A percentile compares a stretch with the other conserved stretches of the same genome.
phyloP scores from a whole-genome alignment of 2,888 invertebrate genomes.

The Slavum lentiscoides region DNA sequence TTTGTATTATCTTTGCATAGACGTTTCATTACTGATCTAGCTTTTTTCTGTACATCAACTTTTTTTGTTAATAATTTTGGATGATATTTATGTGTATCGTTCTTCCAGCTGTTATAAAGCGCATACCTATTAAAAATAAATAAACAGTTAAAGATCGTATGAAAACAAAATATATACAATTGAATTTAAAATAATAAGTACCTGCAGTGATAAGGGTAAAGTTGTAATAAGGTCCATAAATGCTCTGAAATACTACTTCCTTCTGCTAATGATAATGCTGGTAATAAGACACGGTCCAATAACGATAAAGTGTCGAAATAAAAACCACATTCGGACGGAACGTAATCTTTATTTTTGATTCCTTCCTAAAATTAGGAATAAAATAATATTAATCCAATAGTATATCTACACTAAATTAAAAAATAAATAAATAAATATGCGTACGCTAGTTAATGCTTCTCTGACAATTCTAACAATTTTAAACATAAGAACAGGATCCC shows the following conservation, averaged over 20 bases:
- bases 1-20: constrained; percentile 98
- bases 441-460: constrained; percentile 61
- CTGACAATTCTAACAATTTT: constrained; percentile 70
- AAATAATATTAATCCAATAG: background rate
- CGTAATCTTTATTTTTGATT: constrained; percentile 55
- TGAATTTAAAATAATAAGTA: constrained; percentile 59
- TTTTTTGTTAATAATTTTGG: constrained; percentile 81
- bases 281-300: constrained; percentile 84
- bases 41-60: constrained; percentile 85
- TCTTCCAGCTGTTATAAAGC: constrained; percentile 95
- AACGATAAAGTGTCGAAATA: constrained; percentile 84
- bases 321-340: constrained; percentile 63
- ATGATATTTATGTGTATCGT: constrained; percentile 80
- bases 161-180: background rate
- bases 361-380: constrained; percentile 25
- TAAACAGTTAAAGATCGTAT: constrained; percentile 48
- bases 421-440: constrained; percentile 14
- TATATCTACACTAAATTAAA: background rate
- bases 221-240: constrained; percentile 85
- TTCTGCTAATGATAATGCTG: constrained; percentile 87
- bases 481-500: constrained; percentile 86
- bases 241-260: constrained; percentile 96
- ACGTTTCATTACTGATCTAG: constrained; percentile 95
- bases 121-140: constrained; percentile 67
- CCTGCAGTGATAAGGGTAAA: constrained; percentile 83